Evolutionary conservation across 1,140 invertebrate species (phyloP).

Genomic region (Cydia splendana): DNA sequence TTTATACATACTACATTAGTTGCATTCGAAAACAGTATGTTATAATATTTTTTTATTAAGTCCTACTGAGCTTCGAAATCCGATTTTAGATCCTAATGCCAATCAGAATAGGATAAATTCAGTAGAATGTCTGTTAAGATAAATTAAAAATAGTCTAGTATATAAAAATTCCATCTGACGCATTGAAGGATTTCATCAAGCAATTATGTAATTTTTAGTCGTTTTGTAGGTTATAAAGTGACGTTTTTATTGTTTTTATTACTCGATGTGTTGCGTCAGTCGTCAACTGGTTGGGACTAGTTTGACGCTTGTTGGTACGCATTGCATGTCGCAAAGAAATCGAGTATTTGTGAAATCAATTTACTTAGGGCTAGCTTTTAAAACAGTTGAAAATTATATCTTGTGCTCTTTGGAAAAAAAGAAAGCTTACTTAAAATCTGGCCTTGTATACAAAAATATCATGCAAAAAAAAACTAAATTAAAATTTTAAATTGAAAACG

Average conservation of each 20-base stretch:
- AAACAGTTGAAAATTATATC: not conserved
- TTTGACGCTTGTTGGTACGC: not conserved
- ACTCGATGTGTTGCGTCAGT: not conserved
- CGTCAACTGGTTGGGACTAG: not conserved
- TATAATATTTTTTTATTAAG: conserved; percentile 44
- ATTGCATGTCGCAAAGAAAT: not conserved
- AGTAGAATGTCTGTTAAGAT: conserved; percentile 26
- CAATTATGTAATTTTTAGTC: not conserved
- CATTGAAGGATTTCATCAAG: not conserved
- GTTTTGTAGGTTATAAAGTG: not conserved
- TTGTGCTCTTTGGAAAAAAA: not conserved
- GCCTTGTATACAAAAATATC: not conserved
- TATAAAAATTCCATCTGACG: not conserved
- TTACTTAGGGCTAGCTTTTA: not conserved
- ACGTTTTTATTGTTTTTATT: not conserved
- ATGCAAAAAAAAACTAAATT: too few species aligned
- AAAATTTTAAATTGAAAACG: too few species aligned
- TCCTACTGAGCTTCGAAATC: conserved; percentile 62
- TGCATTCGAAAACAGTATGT: conserved; percentile 44
- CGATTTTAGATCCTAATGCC: conserved; percentile 60
- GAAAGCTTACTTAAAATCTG: not conserved
- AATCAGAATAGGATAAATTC: conserved; percentile 31
- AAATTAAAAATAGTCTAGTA: not conserved
- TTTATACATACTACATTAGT: conserved; percentile 53
- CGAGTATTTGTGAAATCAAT: not conserved